A percentile compares a stretch with the other conserved stretches of the same genome.
Evolutionary conservation across 2,113 vertebrate genomes (phyloP).

Genomic region (Hemiscyllium ocellatum): DNA sequence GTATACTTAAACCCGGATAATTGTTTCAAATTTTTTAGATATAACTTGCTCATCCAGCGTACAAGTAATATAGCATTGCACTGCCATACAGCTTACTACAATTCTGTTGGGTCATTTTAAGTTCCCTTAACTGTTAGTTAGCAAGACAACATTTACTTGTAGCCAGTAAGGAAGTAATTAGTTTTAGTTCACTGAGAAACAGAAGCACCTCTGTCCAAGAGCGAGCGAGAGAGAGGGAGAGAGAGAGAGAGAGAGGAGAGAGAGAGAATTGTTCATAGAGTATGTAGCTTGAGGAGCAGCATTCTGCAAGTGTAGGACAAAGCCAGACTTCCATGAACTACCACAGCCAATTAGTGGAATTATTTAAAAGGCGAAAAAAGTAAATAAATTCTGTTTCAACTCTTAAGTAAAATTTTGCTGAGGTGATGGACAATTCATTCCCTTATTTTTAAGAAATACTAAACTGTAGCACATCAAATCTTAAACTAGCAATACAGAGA

Average conservation of each 20-base stretch:
- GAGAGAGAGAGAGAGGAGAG: too few species aligned
- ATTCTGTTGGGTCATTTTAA: neutral
- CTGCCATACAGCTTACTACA: neutral
- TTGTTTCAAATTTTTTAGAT: neutral
- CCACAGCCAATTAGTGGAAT: neutral
- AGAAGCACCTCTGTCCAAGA: too few species aligned
- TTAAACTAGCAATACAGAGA: neutral
- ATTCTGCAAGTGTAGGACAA: too few species aligned
- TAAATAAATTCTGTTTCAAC: neutral
- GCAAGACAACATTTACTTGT: neutral
- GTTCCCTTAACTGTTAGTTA: neutral
- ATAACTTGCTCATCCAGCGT: neutral
- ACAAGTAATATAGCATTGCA: neutral
- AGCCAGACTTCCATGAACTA: too few species aligned
- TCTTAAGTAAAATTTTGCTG: neutral
- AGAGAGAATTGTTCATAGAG: too few species aligned
- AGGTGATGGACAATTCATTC: neutral
- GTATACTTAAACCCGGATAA: neutral
- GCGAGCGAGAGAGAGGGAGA: too few species aligned
- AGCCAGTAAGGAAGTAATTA: too few species aligned
- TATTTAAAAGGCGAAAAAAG: neutral
- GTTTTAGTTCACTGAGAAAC: too few species aligned
- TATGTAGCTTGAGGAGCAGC: too few species aligned
- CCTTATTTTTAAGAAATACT: neutral
- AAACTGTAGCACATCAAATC: neutral